phyloP scores from a whole-genome alignment of 2,797 vertebrate genomes.

The Loriculus beryllinus region DNA sequence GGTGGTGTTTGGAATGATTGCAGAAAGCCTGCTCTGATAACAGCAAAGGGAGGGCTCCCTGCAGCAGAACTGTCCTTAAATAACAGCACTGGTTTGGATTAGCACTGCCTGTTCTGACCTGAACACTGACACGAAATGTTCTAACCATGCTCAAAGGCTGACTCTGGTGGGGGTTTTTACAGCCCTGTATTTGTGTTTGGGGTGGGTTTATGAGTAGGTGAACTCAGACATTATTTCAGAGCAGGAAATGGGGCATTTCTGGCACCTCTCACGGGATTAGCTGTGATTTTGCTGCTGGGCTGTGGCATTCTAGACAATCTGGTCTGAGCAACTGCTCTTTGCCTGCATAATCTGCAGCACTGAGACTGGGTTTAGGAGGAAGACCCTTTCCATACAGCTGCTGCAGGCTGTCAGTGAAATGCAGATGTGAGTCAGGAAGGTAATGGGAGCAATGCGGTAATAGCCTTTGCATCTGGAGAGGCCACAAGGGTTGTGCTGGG shows the following conservation, averaged over 20 bases:
- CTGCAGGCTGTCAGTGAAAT: background rate
- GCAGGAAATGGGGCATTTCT: background rate
- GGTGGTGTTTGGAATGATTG: background rate
- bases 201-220: background rate
- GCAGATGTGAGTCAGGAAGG: background rate
- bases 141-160: background rate
- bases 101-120: background rate
- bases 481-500: background rate
- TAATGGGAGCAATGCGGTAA: fast-evolving
- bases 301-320: background rate
- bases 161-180: background rate
- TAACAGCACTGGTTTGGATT: background rate
- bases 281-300: background rate
- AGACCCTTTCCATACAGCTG: background rate
- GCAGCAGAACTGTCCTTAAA: background rate
- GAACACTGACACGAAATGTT: background rate
- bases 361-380: background rate
- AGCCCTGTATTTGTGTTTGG: background rate
- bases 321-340: background rate
- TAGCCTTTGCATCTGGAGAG: background rate
- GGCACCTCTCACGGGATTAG: background rate
- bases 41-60: background rate
- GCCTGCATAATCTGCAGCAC: background rate
- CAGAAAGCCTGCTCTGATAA: background rate
- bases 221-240: background rate